Conservation (phyloP, 2,113 vertebrate species). For the Romanogobio albipinnatus region DNA sequence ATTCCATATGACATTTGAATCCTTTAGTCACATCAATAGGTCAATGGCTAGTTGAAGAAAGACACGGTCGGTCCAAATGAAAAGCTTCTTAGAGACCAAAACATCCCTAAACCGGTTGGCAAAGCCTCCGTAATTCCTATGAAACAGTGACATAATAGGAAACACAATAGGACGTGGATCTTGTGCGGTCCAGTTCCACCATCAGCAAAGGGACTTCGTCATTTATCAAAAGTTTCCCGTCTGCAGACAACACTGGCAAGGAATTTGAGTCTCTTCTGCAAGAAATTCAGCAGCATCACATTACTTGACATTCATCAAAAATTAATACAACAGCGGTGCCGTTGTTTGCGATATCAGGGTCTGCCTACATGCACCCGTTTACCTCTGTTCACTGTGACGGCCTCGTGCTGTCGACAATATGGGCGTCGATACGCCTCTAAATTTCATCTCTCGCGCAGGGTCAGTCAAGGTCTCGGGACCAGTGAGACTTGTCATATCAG, state of each 20-base stretch:
- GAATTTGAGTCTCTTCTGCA: background rate
- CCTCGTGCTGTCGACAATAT: background rate
- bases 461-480: conserved; percentile 46
- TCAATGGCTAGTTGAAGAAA: conserved; percentile 42
- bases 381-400: background rate
- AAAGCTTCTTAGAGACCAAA: conserved; percentile 43
- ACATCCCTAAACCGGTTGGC: conserved; percentile 38
- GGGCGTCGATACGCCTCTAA: conserved; percentile 25
- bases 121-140: conserved; percentile 13
- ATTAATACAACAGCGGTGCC: background rate
- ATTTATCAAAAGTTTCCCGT: conserved; percentile 43
- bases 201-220: conserved; percentile 32
- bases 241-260: background rate
- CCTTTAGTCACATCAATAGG: conserved; percentile 54
- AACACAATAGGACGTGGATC: conserved; percentile 28
- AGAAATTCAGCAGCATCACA: background rate
- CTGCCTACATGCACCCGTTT: background rate
- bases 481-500: conserved; percentile 45
- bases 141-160: too few relatives aligned
- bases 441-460: conserved; percentile 27
- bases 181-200: background rate
- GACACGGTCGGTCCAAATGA: conserved; percentile 26
- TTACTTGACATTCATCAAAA: conserved; percentile 25
- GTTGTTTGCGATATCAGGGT: conserved; percentile 10
- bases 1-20: conserved; percentile 55